Conservation (phyloP, 2,888 invertebrate genomes). For the Leucoma salicis region DNA sequence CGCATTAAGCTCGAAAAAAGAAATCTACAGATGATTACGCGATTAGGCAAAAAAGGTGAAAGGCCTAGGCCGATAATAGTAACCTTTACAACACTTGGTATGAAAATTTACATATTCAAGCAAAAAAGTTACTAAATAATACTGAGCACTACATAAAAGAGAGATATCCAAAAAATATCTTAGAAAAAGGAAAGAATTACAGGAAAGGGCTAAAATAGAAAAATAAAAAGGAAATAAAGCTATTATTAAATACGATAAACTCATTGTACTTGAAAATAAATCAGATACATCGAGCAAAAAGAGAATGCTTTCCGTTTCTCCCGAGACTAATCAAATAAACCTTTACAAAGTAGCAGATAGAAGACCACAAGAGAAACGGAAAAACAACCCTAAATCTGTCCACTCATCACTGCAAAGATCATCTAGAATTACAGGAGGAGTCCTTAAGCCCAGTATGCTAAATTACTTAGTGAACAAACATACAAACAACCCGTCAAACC, state of each 20-base stretch:
- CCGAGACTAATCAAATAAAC: too few species aligned
- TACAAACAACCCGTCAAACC: too few species aligned
- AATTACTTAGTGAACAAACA: too few species aligned
- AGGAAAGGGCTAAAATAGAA: not conserved
- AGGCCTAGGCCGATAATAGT: conserved; percentile 16
- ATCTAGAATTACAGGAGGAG: too few species aligned
- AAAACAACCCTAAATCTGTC: too few species aligned
- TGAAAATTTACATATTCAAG: not conserved
- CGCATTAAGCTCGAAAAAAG: conserved; percentile 9
- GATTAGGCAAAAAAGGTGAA: conserved; percentile 19
- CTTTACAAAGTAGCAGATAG: too few species aligned
- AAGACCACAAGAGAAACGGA: too few species aligned
- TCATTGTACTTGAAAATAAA: not conserved
- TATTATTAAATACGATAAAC: not conserved
- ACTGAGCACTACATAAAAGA: not conserved
- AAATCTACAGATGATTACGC: conserved; percentile 12
- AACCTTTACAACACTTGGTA: conserved; percentile 6
- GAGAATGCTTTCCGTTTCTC: too few species aligned
- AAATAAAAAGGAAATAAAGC: not conserved
- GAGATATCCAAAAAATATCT: not conserved
- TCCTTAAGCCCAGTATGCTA: too few species aligned
- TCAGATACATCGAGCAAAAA: too few species aligned
- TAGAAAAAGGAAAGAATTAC: not conserved
- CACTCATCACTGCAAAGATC: too few species aligned
- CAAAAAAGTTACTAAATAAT: not conserved